Conservation (phyloP, 2,888 invertebrate genomes). For the Drosophila silvestris region DNA sequence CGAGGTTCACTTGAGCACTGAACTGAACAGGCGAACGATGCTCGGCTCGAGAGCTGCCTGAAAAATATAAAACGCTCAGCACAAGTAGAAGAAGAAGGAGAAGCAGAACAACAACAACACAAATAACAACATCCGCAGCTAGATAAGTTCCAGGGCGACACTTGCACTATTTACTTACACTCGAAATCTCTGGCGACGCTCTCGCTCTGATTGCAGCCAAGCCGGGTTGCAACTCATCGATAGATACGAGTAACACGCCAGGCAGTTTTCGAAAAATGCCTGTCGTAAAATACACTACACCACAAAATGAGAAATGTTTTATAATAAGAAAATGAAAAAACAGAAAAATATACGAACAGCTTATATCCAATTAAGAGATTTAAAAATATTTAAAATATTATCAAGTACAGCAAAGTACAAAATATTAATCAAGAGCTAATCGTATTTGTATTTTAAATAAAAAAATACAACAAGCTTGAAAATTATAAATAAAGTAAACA, state of each 20-base stretch:
- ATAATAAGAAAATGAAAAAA: neutral
- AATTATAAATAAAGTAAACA: neutral
- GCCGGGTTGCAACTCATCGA: slow-evolving; percentile 43
- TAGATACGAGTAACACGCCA: slow-evolving; percentile 17
- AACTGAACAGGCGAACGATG: slow-evolving; percentile 26
- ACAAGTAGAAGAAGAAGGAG: neutral
- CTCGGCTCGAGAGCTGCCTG: slow-evolving; percentile 48
- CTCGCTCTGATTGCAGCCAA: slow-evolving; percentile 26
- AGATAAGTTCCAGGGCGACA: slow-evolving; percentile 53
- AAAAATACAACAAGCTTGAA: neutral
- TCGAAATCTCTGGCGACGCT: slow-evolving; percentile 1
- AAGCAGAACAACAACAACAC: neutral
- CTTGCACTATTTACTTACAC: slow-evolving; percentile 40
- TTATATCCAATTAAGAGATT: too few species aligned
- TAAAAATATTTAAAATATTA: neutral
- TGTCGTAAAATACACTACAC: slow-evolving; percentile 23
- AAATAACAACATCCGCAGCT: slow-evolving; percentile 62
- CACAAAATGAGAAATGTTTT: slow-evolving; percentile 1
- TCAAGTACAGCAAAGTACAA: neutral
- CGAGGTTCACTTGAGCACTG: slow-evolving; percentile 48
- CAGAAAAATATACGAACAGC: neutral
- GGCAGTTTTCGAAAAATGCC: slow-evolving; percentile 6
- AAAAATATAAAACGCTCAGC: slow-evolving; percentile 2
- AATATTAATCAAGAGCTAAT: neutral
- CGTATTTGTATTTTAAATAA: neutral